Percentiles rank a stretch among this genome's conserved stretches.
phyloP scores from a whole-genome alignment of 2,888 invertebrate genomes.

The Macrosoma leucophasiata region DNA sequence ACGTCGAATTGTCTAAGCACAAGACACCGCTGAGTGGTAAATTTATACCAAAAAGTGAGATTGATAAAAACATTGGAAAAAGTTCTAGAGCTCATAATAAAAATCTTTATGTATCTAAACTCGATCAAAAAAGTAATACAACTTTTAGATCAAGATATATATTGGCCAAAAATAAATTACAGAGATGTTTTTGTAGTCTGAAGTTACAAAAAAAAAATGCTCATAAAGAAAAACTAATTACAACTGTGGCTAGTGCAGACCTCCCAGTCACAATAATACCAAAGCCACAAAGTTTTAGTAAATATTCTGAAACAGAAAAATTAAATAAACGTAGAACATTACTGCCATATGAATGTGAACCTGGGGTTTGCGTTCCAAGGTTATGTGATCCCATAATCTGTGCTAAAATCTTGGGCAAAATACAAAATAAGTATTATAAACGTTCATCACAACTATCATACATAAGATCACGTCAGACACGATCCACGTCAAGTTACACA shows the following conservation, averaged over 20 bases:
- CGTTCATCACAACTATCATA: constrained; percentile 19
- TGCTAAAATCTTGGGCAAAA: constrained; percentile 28
- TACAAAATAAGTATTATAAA: constrained; percentile 19
- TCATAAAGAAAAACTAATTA: constrained; percentile 11
- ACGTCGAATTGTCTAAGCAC: no score
- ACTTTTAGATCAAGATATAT: no score
- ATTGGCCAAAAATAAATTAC: constrained; percentile 27
- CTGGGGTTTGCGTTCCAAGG: constrained; percentile 32
- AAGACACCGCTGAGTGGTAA: no score
- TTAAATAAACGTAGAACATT: constrained; percentile 17
- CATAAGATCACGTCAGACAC: constrained; percentile 26
- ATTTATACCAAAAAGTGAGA: no score
- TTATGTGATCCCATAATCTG: constrained; percentile 35
- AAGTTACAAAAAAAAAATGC: constrained; percentile 29
- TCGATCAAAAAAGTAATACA: no score
- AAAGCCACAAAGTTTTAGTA: constrained; percentile 5
- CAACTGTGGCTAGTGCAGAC: constrained; percentile 20
- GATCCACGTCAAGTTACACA: constrained; percentile 31
- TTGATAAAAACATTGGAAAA: no score
- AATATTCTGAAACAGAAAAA: constrained; percentile 21
- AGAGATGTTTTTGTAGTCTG: constrained; percentile 38
- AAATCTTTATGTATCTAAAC: no score
- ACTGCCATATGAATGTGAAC: constrained; percentile 35
- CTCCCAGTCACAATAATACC: constrained; percentile 5
- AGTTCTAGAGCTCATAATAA: no score